Conservation (phyloP, 2,113 vertebrate genomes). For the Thamnophis sirtalis region DNA sequence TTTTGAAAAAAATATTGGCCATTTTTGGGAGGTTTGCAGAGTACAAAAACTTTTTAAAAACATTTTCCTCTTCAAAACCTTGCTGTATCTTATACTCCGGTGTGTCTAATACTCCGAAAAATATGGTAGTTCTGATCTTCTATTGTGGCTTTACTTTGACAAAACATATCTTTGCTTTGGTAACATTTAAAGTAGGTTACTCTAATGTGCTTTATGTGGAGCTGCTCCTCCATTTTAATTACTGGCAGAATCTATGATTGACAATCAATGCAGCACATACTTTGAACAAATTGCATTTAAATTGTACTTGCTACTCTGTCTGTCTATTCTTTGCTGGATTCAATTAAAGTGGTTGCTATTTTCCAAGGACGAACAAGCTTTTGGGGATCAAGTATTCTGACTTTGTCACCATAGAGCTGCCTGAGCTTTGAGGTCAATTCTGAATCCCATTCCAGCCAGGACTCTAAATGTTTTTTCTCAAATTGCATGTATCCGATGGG, state of each 20-base stretch:
- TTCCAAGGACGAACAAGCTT: not conserved
- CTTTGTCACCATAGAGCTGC: not conserved
- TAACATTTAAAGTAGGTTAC: not conserved
- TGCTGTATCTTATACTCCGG: no score
- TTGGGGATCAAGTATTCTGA: not conserved
- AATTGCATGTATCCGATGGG: not conserved
- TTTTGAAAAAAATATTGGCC: no score
- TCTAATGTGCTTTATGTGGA: not conserved
- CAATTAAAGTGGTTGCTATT: not conserved
- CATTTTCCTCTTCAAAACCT: no score
- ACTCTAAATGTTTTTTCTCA: not conserved
- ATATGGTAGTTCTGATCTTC: not conserved
- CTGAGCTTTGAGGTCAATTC: not conserved
- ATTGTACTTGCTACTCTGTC: not conserved
- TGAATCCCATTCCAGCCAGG: not conserved
- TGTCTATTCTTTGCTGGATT: not conserved
- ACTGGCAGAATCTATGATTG: not conserved
- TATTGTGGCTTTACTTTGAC: not conserved
- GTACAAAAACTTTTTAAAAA: no score
- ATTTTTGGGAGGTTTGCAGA: no score
- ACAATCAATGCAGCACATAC: not conserved
- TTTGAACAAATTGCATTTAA: not conserved
- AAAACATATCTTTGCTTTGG: not conserved
- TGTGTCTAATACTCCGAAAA: no score
- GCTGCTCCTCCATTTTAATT: not conserved